These are phyloP conservation scores for Yoshiicerus persimilis DNA, from an alignment of 1,140 invertebrate genomes.

Conservation along the genomic window DNA sequence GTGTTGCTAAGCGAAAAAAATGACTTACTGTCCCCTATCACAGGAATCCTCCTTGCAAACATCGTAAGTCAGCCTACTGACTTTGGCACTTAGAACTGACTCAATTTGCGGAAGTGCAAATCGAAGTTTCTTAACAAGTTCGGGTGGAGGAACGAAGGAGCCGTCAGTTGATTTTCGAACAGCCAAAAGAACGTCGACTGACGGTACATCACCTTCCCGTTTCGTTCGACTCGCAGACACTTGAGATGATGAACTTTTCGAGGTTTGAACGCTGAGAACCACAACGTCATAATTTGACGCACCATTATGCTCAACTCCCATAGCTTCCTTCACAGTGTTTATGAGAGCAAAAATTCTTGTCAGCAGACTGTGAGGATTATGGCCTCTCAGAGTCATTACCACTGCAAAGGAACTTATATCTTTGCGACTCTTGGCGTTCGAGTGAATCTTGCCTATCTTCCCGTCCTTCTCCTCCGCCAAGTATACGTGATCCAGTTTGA, in stretches of 20 bases:
- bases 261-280: conserved; percentile 42
- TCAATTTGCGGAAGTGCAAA: conserved; percentile 48
- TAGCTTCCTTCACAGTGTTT: conserved; percentile 47
- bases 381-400: conserved; percentile 44
- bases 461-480: conserved; percentile 25
- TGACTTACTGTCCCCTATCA: conserved; percentile 47
- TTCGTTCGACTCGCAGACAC: conserved; percentile 1
- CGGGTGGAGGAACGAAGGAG: conserved; percentile 38
- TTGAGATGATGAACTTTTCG: conserved; percentile 17
- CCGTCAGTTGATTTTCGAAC: conserved; percentile 45
- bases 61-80: conserved; percentile 41
- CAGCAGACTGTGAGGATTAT: conserved; percentile 47
- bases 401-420: conserved; percentile 45
- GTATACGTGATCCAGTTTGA: conserved; percentile 35
- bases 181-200: conserved; percentile 46
- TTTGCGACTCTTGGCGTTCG: conserved; percentile 35
- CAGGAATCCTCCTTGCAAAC: conserved; percentile 47
- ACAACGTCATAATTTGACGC: conserved; percentile 43
- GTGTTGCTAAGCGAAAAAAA: neutral
- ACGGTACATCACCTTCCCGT: conserved; percentile 36
- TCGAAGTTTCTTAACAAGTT: conserved; percentile 43
- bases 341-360: conserved; percentile 47
- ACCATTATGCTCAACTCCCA: conserved; percentile 41
- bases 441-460: neutral
- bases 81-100: conserved; percentile 43